A percentile compares a stretch with the other conserved stretches of the same genome.
Conservation (phyloP, 2,797 vertebrate species). For the Hippocampus kuda region DNA sequence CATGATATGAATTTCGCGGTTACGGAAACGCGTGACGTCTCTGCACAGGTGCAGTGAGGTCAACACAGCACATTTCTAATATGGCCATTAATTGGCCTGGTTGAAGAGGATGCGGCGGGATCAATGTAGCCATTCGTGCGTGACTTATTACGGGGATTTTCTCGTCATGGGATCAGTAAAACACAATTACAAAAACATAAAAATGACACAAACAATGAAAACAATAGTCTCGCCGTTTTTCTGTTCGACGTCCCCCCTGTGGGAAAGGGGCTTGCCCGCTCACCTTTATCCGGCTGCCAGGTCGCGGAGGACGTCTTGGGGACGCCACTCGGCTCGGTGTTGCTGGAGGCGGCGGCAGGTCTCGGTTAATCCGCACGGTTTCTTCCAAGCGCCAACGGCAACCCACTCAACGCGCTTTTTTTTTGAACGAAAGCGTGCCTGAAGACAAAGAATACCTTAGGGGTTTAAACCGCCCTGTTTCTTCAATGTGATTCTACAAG, state of each 20-base stretch:
- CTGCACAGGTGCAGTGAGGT: background rate
- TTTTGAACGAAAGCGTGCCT: constrained; percentile 12
- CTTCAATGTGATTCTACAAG: background rate
- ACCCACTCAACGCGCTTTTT: constrained; percentile 32
- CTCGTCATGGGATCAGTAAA: background rate
- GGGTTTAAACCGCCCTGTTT: background rate
- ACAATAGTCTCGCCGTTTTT: background rate
- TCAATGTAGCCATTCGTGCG: background rate
- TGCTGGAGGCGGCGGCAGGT: constrained; percentile 14
- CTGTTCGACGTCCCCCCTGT: background rate
- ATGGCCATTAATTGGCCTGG: background rate
- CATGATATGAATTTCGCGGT: background rate
- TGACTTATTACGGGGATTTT: background rate
- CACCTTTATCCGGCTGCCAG: constrained; percentile 27
- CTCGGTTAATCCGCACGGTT: constrained; percentile 24
- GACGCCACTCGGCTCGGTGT: constrained; percentile 8
- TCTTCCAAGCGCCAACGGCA: constrained; percentile 27
- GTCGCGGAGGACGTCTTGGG: background rate
- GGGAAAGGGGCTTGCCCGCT: constrained; percentile 25
- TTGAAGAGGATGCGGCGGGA: background rate
- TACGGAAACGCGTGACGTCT: background rate
- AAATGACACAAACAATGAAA: background rate
- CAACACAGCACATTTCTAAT: background rate
- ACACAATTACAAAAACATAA: background rate
- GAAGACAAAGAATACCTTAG: constrained; percentile 12